Base-by-base conservation (phyloP, 2,888 invertebrate genomes). In the Pseudoips prasinana region DNA sequence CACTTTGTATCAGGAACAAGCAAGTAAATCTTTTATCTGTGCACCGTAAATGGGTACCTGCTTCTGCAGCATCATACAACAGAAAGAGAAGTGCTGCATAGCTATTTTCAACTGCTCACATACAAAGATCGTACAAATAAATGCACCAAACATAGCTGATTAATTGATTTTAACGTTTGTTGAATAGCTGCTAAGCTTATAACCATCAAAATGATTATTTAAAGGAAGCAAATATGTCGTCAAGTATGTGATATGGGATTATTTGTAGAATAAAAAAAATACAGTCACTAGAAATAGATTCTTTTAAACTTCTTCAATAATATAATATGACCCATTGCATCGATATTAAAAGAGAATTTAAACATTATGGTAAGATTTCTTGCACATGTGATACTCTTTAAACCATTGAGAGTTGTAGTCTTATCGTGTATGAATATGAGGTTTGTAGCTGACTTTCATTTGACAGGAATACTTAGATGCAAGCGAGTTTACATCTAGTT, bases 161-260 rank as follows among this genome's bases (percentile, higher is more conserved):
- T 14, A 3, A 14, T 5, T 3, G 5, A 14, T 2, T 2, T 14
- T 14, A 5, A 14, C 2, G 5, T 14, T 14, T 14, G 14, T n/a
- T n/a, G n/a, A n/a, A n/a, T n/a, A n/a, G n/a, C n/a, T n/a, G n/a
- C n/a, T n/a, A n/a, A n/a, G n/a, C n/a, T n/a, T n/a, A n/a, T n/a
- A n/a, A n/a, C n/a, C n/a, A n/a, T n/a, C n/a, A n/a, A n/a, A n/a
- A n/a, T n/a, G n/a, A n/a, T n/a, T n/a, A n/a, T n/a, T n/a, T n/a
- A n/a, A n/a, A n/a, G n/a, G n/a, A n/a, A n/a, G n/a, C n/a, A n/a
- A 14, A 14, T 3, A 14, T 5, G 5, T 72, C 68, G 59, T 72
- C 73, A 74, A 70, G 41, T 58, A 64, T 75, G 75, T 76, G 77
- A 74, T 77, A 73, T 58, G 60, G 53, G 54, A 61, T 64, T 47